These are phyloP conservation scores for Erebia palarica DNA, from an alignment of 2,888 invertebrate species.

Conservation along the genomic window DNA sequence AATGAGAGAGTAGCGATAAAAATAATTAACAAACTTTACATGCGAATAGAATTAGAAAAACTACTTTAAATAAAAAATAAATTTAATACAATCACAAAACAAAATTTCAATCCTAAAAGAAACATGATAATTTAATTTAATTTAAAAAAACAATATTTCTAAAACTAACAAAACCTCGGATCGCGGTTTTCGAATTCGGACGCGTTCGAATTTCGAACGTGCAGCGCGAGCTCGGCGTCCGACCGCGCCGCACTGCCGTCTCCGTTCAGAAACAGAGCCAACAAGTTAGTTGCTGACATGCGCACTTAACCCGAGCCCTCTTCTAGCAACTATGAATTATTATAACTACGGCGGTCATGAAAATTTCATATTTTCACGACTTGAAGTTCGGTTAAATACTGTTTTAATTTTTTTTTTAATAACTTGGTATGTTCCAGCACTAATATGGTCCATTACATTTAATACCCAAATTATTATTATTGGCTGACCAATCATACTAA, in stretches of 20 bases:
- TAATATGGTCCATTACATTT: too few relatives aligned
- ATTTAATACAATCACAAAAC: neutral
- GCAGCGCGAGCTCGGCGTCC: slow-evolving; percentile 58
- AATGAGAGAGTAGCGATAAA: neutral
- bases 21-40: neutral
- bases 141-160: slow-evolving; percentile 26
- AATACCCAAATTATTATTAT: too few relatives aligned
- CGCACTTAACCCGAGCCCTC: slow-evolving; percentile 62
- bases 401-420: too few relatives aligned
- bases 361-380: slow-evolving; percentile 7
- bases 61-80: neutral
- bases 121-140: slow-evolving; percentile 19
- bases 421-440: too few relatives aligned
- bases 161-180: slow-evolving; percentile 28
- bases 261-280: slow-evolving; percentile 60
- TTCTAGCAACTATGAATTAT: slow-evolving; percentile 10
- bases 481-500: too few relatives aligned
- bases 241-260: slow-evolving; percentile 77
- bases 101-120: slow-evolving; percentile 18
- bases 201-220: slow-evolving; percentile 50
- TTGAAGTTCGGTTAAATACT: neutral
- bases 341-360: slow-evolving; percentile 10
- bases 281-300: slow-evolving; percentile 79
- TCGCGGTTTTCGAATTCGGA: slow-evolving; percentile 43
- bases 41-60: neutral